Percentiles rank a stretch among this genome's conserved stretches.
These are phyloP conservation scores for Cecidostiba fungosa DNA, from an alignment of 2,888 invertebrate species.

Conservation along the genomic window DNA sequence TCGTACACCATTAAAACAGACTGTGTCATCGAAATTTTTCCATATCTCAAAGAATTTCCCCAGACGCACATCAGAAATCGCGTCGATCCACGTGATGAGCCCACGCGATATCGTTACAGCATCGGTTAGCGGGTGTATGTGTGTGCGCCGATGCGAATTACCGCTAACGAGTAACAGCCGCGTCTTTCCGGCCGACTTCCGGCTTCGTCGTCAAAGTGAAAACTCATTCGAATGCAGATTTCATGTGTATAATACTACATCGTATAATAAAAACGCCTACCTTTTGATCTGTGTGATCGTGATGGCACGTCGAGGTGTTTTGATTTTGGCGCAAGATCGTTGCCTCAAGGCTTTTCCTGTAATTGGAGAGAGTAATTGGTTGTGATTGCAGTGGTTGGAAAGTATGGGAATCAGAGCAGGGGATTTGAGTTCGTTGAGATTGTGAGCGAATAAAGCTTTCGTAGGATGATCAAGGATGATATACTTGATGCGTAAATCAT, in stretches of 20 bases:
- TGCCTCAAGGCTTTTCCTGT: neutral
- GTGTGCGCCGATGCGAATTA: conserved; percentile 20
- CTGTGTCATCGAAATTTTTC: neutral
- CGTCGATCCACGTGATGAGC: neutral
- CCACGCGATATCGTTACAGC: neutral
- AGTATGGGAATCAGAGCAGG: neutral
- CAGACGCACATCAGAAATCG: neutral
- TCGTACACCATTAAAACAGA: neutral
- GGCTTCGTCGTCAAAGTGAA: conserved; percentile 35
- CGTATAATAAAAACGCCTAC: neutral
- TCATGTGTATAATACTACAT: neutral
- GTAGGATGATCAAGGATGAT: neutral
- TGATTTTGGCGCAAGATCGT: neutral
- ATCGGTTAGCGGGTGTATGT: neutral
- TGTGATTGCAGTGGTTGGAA: neutral
- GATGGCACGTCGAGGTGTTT: neutral
- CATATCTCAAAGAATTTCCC: neutral
- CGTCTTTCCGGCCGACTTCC: conserved; percentile 45
- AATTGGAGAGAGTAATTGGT: neutral
- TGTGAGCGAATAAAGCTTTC: neutral
- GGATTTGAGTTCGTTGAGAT: neutral
- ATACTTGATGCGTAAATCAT: neutral
- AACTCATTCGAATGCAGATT: conserved; percentile 21
- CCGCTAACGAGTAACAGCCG: conserved; percentile 34
- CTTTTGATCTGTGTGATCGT: neutral